Base-by-base conservation (phyloP, 1,140 invertebrate genomes). In the Orius laevigatus region DNA sequence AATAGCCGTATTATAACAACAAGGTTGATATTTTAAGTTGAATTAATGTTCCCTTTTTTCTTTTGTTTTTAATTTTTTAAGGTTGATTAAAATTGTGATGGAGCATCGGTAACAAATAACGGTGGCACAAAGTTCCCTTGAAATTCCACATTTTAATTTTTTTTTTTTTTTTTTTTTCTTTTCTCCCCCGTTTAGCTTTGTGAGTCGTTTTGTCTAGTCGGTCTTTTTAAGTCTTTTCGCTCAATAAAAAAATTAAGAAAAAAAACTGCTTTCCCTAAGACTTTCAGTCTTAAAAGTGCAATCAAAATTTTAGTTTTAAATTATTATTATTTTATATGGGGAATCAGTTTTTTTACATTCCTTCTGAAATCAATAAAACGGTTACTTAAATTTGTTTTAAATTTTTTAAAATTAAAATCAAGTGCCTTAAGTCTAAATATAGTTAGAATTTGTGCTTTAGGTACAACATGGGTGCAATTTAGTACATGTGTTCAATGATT, bases 401-500 rank as follows among this genome's bases (percentile, higher is more conserved):
- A 4, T 14, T 39, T 15, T 46, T 33, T 33, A 46, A 14, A 19
- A 32, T 19, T 12, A 33, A 33, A 33, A 39, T 18, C 3, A 48
- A 48, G 46, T 48, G 46, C 46, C 46, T 48, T 48, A 39, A 39
- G 46, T 48, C 46, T 39, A 16, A 39, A 39, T 40, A 32, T 18
- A 38, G 39, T 38, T 14, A 39, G 5, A 20, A 12, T 48, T 38
- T 48, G 46, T 48, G 46, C 36, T 9, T 39, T 15, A 25, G 16
- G 46, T 36, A 48, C 46, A 48, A 48, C 36, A 48, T 46, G 46
- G 46, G 46, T 48, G 46, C 46, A 48, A 48, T 48, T 48, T 48
- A 39, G 46, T 48, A 48, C 25, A 48, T 48, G 46, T 48, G 46
- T 48, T 48, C 46, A 48, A 48, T 48, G 39, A 25, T 48, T 48